phyloP scores from a whole-genome alignment of 35 echinoderm and acorn worm genomes.

The Diadema setosum region DNA sequence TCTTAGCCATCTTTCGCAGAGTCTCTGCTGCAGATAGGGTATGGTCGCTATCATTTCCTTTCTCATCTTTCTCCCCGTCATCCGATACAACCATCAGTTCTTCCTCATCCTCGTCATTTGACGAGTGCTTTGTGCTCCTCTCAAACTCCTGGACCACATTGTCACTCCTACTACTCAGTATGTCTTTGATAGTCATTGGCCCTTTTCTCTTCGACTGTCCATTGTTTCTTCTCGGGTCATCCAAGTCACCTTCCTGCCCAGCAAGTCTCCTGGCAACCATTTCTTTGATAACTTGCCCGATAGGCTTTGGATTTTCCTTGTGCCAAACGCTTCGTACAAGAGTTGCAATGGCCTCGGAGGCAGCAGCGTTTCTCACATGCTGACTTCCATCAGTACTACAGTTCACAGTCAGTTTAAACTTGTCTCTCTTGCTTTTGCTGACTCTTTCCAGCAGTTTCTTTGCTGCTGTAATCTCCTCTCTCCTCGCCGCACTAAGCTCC shows the following conservation, averaged over 20 bases:
- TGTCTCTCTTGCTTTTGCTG: slow-evolving; percentile 1
- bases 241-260: neutral
- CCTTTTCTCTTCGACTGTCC: slow-evolving; percentile 4
- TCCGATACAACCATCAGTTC: neutral
- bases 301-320: slow-evolving; percentile 11
- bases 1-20: neutral
- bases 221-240: neutral
- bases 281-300: slow-evolving; percentile 7
- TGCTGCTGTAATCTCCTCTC: neutral
- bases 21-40: slow-evolving; percentile 3
- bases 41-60: neutral
- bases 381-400: slow-evolving; percentile 18
- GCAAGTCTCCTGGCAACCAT: neutral
- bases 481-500: neutral
- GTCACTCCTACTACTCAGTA: slow-evolving; percentile 4
- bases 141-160: neutral
- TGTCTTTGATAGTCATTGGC: slow-evolving; percentile 20
- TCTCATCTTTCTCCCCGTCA: neutral
- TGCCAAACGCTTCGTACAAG: slow-evolving; percentile 2
- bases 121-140: neutral
- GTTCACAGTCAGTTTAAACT: slow-evolving; percentile 8
- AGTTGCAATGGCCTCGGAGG: slow-evolving; percentile 1
- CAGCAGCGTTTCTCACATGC: slow-evolving; percentile 5
- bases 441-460: neutral
- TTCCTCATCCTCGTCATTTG: neutral